Percentiles rank a stretch among this genome's conserved stretches.
phyloP scores from a whole-genome alignment of 2,797 vertebrate genomes.

The Parambassis ranga region DNA sequence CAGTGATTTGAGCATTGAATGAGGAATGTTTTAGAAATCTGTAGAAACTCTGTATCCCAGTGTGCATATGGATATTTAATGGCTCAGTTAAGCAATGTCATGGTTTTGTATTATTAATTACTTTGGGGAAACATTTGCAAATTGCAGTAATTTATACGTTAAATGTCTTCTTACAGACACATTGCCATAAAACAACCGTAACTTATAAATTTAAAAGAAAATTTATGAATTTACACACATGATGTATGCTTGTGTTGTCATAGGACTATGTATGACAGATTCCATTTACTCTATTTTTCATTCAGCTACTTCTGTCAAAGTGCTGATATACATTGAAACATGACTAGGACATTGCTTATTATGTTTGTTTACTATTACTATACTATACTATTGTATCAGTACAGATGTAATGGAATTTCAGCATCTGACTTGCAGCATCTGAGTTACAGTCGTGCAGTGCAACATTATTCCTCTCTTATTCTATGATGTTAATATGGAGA shows the following conservation, averaged over 20 bases:
- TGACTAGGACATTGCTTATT: background rate
- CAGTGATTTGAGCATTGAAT: slow-evolving; percentile 27
- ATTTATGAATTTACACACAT: too few relatives aligned
- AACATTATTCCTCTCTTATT: background rate
- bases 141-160: slow-evolving; percentile 20
- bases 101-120: slow-evolving; percentile 60
- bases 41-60: slow-evolving; percentile 48
- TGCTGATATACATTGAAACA: background rate
- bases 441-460: background rate
- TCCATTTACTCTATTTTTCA: background rate
- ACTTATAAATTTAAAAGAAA: background rate
- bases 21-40: slow-evolving; percentile 41
- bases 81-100: slow-evolving; percentile 55
- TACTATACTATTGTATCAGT: too few relatives aligned
- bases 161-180: background rate
- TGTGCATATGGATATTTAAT: slow-evolving; percentile 64
- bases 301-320: background rate
- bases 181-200: background rate
- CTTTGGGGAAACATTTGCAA: slow-evolving; percentile 22
- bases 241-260: background rate
- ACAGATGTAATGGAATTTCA: slow-evolving; percentile 20
- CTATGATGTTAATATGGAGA: slow-evolving; percentile 15
- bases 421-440: background rate
- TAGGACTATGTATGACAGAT: background rate
- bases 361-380: background rate